Percentiles rank a stretch among this genome's conserved stretches.
Conservation (phyloP, 2,888 invertebrate species). For the Resseliella maxima region DNA sequence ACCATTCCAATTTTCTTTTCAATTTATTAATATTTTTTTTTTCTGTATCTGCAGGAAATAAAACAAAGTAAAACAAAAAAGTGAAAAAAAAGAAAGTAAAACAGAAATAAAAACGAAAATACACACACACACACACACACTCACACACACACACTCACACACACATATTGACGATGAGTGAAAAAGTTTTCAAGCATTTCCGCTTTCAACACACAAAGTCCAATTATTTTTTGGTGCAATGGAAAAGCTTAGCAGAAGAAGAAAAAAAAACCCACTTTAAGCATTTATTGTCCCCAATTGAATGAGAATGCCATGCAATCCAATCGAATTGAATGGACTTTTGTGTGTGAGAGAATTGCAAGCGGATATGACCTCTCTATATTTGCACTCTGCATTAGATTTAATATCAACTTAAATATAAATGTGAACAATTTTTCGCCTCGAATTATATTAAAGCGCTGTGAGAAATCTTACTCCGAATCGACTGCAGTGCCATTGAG, state of each 20-base stretch:
- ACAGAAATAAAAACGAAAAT: background rate
- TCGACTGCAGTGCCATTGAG: background rate
- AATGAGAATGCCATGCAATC: background rate
- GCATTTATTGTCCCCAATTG: slow-evolving; percentile 6
- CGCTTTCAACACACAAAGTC: background rate
- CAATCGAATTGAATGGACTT: background rate
- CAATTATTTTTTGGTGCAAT: background rate
- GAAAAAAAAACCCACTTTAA: too few species aligned
- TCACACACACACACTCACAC: too few species aligned
- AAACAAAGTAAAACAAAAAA: background rate
- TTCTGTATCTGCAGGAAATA: background rate
- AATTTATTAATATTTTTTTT: background rate
- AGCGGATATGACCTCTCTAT: background rate
- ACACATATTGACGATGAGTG: background rate
- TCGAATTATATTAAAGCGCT: background rate
- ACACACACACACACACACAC: background rate
- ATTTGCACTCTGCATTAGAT: background rate
- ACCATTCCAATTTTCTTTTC: background rate
- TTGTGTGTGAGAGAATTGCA: background rate
- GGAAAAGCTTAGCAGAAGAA: background rate
- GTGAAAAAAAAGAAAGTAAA: background rate
- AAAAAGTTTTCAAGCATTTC: background rate
- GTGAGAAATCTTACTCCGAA: background rate
- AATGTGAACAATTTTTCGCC: background rate
- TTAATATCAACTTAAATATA: background rate